Conservation (phyloP, 1,140 invertebrate genomes). For the Mercenaria mercenaria region DNA sequence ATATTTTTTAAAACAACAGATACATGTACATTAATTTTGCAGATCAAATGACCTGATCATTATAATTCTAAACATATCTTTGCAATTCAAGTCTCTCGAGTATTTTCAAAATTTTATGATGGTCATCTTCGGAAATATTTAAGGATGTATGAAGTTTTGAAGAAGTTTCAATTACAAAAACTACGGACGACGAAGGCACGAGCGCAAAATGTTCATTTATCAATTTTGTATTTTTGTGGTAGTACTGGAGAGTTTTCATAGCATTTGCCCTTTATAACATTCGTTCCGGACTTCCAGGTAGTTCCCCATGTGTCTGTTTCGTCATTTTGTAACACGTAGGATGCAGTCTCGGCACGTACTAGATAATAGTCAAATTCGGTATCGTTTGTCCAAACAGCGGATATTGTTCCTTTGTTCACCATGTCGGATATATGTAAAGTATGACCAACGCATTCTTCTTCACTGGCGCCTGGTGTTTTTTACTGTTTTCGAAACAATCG, state of each 20-base stretch:
- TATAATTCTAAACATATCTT: neutral
- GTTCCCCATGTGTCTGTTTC: neutral
- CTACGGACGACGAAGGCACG: too few relatives aligned
- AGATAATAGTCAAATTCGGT: constrained; percentile 6
- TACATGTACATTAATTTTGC: too few relatives aligned
- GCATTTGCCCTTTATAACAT: neutral
- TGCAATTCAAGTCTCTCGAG: neutral
- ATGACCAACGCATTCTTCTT: neutral
- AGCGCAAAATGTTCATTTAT: neutral
- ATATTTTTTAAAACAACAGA: too few relatives aligned
- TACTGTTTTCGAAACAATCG: neutral
- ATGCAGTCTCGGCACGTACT: neutral
- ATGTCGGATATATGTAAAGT: neutral
- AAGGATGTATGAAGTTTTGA: neutral
- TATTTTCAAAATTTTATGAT: too few relatives aligned
- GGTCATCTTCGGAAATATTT: neutral
- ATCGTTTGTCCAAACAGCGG: neutral
- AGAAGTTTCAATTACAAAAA: too few relatives aligned
- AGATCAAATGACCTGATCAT: too few relatives aligned
- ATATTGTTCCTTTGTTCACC: neutral
- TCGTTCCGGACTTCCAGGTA: neutral
- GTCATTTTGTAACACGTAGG: neutral
- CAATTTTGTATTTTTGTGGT: neutral
- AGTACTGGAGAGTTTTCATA: neutral
- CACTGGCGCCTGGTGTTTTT: neutral